Percentiles rank a stretch among this genome's conserved stretches.
Evolutionary conservation across 2,113 vertebrate genomes (phyloP).

Genomic region (Eidolon helvum): DNA sequence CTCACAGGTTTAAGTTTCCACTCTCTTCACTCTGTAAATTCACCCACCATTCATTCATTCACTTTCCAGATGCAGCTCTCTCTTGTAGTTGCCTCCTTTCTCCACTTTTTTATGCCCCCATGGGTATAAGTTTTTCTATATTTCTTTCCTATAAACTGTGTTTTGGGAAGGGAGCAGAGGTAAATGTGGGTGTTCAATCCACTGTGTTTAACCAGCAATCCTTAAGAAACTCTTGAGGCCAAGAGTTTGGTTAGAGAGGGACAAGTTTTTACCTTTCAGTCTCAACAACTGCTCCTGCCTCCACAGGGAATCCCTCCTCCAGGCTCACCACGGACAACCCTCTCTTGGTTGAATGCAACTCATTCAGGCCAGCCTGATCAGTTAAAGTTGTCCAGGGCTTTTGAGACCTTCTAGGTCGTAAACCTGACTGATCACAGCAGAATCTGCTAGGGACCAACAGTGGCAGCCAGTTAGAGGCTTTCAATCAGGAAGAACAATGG

Average conservation of each 20-base stretch:
- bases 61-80: neutral
- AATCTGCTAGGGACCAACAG: neutral
- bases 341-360: neutral
- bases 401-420: neutral
- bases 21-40: neutral
- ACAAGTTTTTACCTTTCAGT: neutral
- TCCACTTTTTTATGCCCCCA: neutral
- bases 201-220: neutral
- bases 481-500: slow-evolving; percentile 63
- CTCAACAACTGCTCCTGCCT: neutral
- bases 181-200: neutral
- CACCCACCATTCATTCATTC: neutral
- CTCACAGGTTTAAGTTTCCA: neutral
- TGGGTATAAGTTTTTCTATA: neutral
- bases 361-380: neutral
- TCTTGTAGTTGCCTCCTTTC: neutral
- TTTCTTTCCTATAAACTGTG: neutral
- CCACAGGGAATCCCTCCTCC: neutral
- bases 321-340: neutral
- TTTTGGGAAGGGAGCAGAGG: neutral
- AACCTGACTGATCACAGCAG: neutral
- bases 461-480: slow-evolving; percentile 58
- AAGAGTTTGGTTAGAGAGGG: neutral
- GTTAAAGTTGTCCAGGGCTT: neutral
- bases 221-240: neutral